These are phyloP conservation scores for Peromyscus melanophrys DNA, from an alignment of 2,797 vertebrate species.

Conservation along the genomic window DNA sequence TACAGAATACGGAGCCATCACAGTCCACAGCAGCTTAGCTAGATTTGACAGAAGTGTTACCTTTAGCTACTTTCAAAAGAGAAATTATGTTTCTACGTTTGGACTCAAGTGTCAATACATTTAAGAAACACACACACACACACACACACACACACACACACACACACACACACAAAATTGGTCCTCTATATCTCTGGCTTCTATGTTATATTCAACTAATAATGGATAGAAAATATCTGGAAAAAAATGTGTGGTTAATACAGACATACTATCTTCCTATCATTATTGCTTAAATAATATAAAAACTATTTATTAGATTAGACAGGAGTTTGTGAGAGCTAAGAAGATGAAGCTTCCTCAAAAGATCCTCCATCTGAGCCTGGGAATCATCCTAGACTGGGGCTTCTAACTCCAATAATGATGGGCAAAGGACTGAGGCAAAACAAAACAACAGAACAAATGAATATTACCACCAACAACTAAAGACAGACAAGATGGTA, in stretches of 20 bases:
- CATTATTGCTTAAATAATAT: not conserved
- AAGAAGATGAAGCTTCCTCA: not conserved
- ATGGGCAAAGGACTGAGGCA: not conserved
- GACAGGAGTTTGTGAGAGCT: not conserved
- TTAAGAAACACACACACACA: constrained; percentile 13
- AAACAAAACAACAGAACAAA: constrained; percentile 29
- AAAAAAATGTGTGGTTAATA: not conserved
- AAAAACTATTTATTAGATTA: not conserved
- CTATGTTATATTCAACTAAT: not conserved
- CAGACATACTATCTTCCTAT: not conserved
- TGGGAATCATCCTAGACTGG: not conserved
- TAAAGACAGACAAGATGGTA: not conserved
- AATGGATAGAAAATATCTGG: not conserved
- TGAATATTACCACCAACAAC: not conserved
- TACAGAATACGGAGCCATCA: not conserved
- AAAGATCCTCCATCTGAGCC: not conserved
- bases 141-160: not conserved
- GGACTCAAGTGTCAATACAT: not conserved
- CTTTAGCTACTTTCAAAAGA: constrained; percentile 65
- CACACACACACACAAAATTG: not conserved
- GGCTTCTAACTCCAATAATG: not conserved
- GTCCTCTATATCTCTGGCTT: not conserved
- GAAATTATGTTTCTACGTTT: constrained; percentile 40
- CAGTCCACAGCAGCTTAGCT: not conserved
- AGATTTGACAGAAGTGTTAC: constrained; percentile 33